Evolutionary conservation across 2,797 vertebrate species (phyloP), one percentile per base, ranked within the genome.

Genomic region (Brachymystax lenok): DNA sequence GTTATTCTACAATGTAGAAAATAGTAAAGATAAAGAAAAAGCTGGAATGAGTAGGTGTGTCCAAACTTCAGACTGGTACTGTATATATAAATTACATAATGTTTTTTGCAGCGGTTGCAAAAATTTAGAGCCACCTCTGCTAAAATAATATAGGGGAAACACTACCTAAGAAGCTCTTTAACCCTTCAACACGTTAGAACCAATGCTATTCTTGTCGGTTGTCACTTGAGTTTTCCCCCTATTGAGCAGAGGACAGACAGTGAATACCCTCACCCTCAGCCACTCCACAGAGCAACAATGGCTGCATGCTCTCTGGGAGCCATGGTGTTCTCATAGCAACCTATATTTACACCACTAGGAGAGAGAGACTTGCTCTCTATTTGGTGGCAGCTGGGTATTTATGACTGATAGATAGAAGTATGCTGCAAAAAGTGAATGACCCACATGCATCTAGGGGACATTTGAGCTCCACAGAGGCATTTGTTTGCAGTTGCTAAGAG

Each of bases 301-400:
- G 46, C 54, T 69, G 82, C 89, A 89, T 92, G 85, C 88, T 88
- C 76, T 75, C 81, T 69, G 74, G 80, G 79, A 89, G 85, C 88
- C 89, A 91, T 83, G 89, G 35, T 76, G 86, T 90, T 91, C 83
- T 87, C 91, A 86, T 92, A 88, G 90, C 85, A 93, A 94, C 94
- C 84, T 93, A 89, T 93, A 93, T 93, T 94, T 94, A 93, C 86
- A 85, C 84, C 83, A 77, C 74, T 83, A 89, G 81, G 74, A 40
- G 5, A 74, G 82, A 51, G 83, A 84, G 84, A 56, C 77, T 74
- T 80, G 80, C 64, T 78, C 76, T 88, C 80, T 35, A 82, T 84
- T 86, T 85, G 76, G 82, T 50, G 88, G 82, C 88, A 90, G 89
- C 88, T 91, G 90, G 82, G 76, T 73, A 81, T 80, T 83, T 74